phyloP scores from a whole-genome alignment of 2,797 vertebrate species.

The Macropus fuliginosus region DNA sequence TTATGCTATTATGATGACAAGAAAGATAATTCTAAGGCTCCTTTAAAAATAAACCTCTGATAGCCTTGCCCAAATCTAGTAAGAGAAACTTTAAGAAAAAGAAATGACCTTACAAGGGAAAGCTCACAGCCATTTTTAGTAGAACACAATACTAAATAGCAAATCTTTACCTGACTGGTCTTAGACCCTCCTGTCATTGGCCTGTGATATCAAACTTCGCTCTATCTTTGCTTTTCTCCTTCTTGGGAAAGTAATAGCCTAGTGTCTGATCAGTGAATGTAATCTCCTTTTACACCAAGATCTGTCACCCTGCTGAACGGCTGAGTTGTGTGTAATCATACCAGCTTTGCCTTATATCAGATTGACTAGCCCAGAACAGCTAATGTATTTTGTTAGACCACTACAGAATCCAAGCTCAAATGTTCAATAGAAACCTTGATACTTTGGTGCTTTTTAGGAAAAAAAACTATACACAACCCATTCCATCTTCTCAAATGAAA shows the following conservation, averaged over 20 bases:
- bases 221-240: conserved; percentile 11
- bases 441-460: not conserved
- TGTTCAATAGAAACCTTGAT: not conserved
- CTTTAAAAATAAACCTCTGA: conserved; percentile 21
- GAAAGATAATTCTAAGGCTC: not conserved
- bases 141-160: conserved; percentile 12
- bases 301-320: not conserved
- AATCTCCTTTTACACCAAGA: not conserved
- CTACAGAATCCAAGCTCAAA: not conserved
- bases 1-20: not conserved
- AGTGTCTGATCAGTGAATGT: not conserved
- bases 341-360: not conserved
- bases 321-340: not conserved
- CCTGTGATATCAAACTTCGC: conserved; percentile 25
- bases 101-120: not conserved
- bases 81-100: conserved; percentile 6
- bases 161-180: conserved; percentile 38
- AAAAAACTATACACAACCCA: not conserved
- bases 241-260: conserved; percentile 7
- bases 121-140: not conserved
- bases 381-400: conserved; percentile 17
- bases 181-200: not conserved
- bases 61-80: not conserved
- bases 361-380: not conserved
- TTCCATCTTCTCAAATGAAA: not conserved